Base-by-base conservation (phyloP, 1,140 invertebrate species). In the Penaeus japonicus region DNA sequence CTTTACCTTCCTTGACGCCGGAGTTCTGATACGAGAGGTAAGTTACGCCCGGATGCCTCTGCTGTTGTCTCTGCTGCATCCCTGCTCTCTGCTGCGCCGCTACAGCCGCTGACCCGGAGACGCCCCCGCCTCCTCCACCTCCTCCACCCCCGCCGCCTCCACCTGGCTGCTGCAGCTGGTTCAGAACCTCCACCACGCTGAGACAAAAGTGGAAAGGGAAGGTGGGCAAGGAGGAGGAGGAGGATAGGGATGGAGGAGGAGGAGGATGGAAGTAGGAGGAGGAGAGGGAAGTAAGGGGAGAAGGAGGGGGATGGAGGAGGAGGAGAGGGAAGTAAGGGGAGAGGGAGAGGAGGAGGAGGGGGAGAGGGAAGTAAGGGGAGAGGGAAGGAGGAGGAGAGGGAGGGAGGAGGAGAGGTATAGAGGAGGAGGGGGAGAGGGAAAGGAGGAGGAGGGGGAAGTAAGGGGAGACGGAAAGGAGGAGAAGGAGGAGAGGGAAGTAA, bases 151-250 rank as follows among this genome's bases (percentile, higher is more conserved):
- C 73, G 32, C 83, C 80, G 27, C 89, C 87, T 27, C 55, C 81
- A 59, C 81, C 78, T 2, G 85, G 79, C 4, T 90, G 78, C 32
- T 90, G 85, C 39, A 89, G 57, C 30, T 89, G 87, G 87, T 89
- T 89, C n/a, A 89, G 62, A 2, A 89, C 87, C 53, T 88, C 86
- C 53, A 88, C 87, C 65, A 87, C 85, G 73, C 86, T 90, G 77
- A 22, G 87, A 84, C 17, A 12, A 27, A 12, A 65, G 27, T 3
- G 27, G 12, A 12, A 27, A 12, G 12, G 27, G 12, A 12, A 27
- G 27, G 12, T 2, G 12, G 27, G 59, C 2, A 27, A 65, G 59
- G 27, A 27, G 27, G 12, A 12, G 12, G 27, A 27, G 27, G 12
- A 12, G 12, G 27, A 27, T 2, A 27, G 27, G 12, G 27, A 27